Evolutionary conservation across 2,888 invertebrate genomes (phyloP).

Genomic region (Diplolepis rosae): DNA sequence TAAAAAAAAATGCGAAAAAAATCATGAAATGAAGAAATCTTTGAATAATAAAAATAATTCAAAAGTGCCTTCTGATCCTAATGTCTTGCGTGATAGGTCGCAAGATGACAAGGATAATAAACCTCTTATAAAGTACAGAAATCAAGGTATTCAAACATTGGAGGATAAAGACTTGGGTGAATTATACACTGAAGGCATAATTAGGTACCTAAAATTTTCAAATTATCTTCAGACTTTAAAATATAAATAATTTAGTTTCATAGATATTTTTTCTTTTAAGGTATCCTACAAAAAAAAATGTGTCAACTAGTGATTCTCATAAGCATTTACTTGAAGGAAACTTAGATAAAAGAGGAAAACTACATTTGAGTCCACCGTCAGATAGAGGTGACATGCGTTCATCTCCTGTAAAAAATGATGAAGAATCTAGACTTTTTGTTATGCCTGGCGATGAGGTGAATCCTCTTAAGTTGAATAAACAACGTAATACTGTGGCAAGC

Average conservation of each 20-base stretch:
- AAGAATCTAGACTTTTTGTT: too few relatives aligned
- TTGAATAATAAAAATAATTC: conserved; percentile 35
- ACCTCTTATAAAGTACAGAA: conserved; percentile 50
- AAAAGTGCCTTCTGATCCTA: conserved; percentile 53
- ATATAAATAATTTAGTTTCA: too few relatives aligned
- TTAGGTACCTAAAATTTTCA: conserved; percentile 56
- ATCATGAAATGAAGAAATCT: conserved; percentile 27
- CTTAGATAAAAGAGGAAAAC: conserved; percentile 26
- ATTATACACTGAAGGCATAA: conserved; percentile 63
- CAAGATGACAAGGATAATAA: conserved; percentile 27
- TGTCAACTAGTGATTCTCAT: conserved; percentile 37
- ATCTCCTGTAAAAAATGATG: conserved; percentile 37
- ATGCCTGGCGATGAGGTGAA: conserved; percentile 36
- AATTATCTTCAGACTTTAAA: conserved; percentile 26
- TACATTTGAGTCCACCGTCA: conserved; percentile 32
- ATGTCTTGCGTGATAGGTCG: conserved; percentile 42
- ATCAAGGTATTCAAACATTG: conserved; percentile 68
- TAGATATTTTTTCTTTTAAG: conserved; percentile 48
- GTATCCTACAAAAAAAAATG: conserved; percentile 59
- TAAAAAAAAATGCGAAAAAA: conserved; percentile 37
- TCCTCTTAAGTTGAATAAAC: conserved; percentile 55
- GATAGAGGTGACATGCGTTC: conserved; percentile 51
- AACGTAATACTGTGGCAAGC: conserved; percentile 52
- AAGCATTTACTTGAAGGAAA: neutral
- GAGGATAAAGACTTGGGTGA: conserved; percentile 57